phyloP scores from a whole-genome alignment of 1,140 invertebrate genomes.

The Harpegnathos saltator region DNA sequence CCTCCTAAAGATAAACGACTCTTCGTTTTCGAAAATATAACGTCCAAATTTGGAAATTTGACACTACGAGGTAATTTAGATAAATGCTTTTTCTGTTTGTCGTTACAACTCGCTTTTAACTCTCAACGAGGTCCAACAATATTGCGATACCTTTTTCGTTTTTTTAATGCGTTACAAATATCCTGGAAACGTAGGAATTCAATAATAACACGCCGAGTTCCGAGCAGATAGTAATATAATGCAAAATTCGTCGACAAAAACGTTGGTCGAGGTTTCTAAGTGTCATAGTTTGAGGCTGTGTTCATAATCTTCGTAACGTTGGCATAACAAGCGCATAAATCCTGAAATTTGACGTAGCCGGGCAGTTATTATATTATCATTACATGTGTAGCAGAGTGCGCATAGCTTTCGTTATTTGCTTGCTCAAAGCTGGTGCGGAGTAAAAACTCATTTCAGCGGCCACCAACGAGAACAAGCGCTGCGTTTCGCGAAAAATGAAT shows the following conservation, averaged over 20 bases:
- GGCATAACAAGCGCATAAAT: constrained; percentile 9
- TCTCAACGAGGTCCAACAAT: too few species aligned
- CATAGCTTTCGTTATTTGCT: constrained; percentile 52
- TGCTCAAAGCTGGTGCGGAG: constrained; percentile 33
- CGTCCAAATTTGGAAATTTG: too few species aligned
- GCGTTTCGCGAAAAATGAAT: constrained; percentile 53
- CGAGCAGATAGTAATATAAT: background rate
- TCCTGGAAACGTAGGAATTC: too few species aligned
- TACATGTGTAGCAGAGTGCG: constrained; percentile 22
- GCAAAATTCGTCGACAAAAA: background rate
- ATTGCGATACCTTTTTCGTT: too few species aligned
- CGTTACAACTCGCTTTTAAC: too few species aligned
- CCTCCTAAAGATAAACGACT: too few species aligned
- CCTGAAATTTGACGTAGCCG: constrained; percentile 5
- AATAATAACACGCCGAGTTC: background rate
- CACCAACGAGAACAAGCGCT: constrained; percentile 44
- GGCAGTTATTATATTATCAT: constrained; percentile 51
- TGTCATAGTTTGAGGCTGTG: background rate
- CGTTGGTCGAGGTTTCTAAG: background rate
- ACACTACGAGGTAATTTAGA: too few species aligned
- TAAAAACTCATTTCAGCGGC: constrained; percentile 55
- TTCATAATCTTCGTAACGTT: background rate
- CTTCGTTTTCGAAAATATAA: too few species aligned
- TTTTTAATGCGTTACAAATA: too few species aligned
- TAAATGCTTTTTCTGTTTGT: too few species aligned